Conservation (phyloP, 2,113 vertebrate species). For the Sturnus vulgaris region DNA sequence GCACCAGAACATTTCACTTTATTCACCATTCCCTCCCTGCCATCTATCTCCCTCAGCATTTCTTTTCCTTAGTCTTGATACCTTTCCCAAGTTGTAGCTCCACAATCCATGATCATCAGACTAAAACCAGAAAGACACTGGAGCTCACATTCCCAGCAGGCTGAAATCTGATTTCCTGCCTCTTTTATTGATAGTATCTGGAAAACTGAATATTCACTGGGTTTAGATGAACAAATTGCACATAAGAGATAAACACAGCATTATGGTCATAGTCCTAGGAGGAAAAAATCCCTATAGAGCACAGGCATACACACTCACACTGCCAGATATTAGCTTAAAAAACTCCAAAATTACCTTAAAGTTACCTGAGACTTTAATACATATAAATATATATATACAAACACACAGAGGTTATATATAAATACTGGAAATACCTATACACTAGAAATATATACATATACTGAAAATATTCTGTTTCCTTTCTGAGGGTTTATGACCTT, state of each 20-base stretch:
- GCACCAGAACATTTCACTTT: background rate
- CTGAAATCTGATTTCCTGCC: conserved; percentile 15
- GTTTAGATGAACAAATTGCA: background rate
- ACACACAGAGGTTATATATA: background rate
- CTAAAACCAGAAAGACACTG: background rate
- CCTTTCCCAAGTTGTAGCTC: background rate
- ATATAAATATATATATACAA: background rate
- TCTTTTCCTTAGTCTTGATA: background rate
- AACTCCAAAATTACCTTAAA: background rate
- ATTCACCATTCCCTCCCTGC: background rate
- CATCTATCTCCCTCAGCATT: background rate
- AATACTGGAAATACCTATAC: background rate
- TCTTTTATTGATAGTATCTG: background rate
- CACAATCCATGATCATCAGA: background rate
- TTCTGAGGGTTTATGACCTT: background rate
- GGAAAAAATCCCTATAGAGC: background rate
- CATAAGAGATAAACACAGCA: background rate
- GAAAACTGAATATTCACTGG: background rate
- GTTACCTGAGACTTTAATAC: background rate
- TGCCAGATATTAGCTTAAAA: background rate
- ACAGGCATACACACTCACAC: background rate
- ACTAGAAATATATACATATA: background rate
- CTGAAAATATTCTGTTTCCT: conserved; percentile 19
- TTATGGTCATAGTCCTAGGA: background rate
- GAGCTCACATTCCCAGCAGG: background rate